A percentile compares a stretch with the other conserved stretches of the same genome.
Evolutionary conservation across 2,888 invertebrate species (phyloP).

Genomic region (Caradrina clavipalpis): DNA sequence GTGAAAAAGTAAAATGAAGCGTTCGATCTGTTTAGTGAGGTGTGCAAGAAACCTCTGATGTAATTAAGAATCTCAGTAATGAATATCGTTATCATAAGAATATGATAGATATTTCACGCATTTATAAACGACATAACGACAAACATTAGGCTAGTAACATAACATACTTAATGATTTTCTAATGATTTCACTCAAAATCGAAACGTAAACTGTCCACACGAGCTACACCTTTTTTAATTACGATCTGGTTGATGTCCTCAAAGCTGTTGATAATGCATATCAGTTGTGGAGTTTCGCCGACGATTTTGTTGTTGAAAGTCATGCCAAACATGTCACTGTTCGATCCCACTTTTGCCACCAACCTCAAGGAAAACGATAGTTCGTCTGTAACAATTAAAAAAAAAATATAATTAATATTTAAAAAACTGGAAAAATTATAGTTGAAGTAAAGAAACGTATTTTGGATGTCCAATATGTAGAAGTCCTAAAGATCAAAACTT

Average conservation of each 20-base stretch:
- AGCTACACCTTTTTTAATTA: conserved; percentile 62
- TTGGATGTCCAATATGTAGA: neutral
- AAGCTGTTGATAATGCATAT: conserved; percentile 50
- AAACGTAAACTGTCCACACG: conserved; percentile 57
- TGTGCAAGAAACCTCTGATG: conserved; percentile 8
- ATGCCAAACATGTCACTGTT: conserved; percentile 42
- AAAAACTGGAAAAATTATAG: neutral
- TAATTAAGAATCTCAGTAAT: conserved; percentile 29
- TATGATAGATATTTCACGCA: conserved; percentile 9
- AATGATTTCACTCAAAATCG: conserved; percentile 41
- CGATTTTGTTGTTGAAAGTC: conserved; percentile 35
- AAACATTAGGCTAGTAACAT: conserved; percentile 28
- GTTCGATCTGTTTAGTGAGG: conserved; percentile 19
- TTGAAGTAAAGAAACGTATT: neutral
- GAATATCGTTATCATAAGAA: conserved; percentile 32
- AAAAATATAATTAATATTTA: too few species aligned
- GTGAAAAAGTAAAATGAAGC: conserved; percentile 10
- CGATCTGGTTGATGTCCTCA: conserved; percentile 52
- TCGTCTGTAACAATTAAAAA: conserved; percentile 32
- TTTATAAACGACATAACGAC: conserved; percentile 32
- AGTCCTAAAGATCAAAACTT: too few species aligned
- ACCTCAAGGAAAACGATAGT: conserved; percentile 42
- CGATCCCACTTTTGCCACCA: conserved; percentile 34
- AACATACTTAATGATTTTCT: conserved; percentile 40
- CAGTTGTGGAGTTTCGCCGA: conserved; percentile 32